Evolutionary conservation across 2,113 vertebrate genomes (phyloP), one percentile per base, ranked within the genome.

Genomic region (Tragelaphus buxtoni): DNA sequence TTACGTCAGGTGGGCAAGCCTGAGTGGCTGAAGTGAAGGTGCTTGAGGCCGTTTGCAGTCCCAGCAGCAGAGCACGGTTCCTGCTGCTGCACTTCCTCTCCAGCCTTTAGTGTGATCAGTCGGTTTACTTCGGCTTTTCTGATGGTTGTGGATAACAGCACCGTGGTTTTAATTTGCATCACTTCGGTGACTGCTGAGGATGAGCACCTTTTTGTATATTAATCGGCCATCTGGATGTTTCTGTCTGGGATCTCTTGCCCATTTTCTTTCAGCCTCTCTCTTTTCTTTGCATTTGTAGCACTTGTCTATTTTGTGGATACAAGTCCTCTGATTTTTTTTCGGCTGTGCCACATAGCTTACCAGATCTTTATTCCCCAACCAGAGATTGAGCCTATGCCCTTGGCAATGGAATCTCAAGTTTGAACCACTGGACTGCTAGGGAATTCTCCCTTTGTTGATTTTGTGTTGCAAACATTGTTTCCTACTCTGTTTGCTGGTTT

Each of bases 81-180:
- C 72, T 20, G 5, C 72, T 14, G 2, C 20, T 6, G 4, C 5
- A 0, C 16, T 12, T 49, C 14, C 55, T 13, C 65, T 16, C 53
- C 17, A 14, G 8, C 63, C 63, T 11, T 28, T 1, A 0, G 2
- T 61, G 10, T 1, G 16, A 26, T 7, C 10, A 7, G 7, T 17
- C 0, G 4, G 30, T 17, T 45, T 8, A 2, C 9, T 16, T 61
- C 14, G 6, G n/a, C 76, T 32, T 30, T 32, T 20, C 45, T 32
- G 4, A 18, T 5, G 3, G 17, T 5, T 11, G 76, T 6, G 2
- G 30, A 12, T 11, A 20, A 5, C 28, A 26, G n/a, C 4, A 0
- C 30, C 14, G 30, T 56, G 84, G 9, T 20, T 35, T 60, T 77
- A 60, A 18, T 49, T 18, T 60, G 20, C 55, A 8, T 49, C 42